Base-by-base conservation (phyloP, 1,140 invertebrate genomes). In the Drosophila triauraria region DNA sequence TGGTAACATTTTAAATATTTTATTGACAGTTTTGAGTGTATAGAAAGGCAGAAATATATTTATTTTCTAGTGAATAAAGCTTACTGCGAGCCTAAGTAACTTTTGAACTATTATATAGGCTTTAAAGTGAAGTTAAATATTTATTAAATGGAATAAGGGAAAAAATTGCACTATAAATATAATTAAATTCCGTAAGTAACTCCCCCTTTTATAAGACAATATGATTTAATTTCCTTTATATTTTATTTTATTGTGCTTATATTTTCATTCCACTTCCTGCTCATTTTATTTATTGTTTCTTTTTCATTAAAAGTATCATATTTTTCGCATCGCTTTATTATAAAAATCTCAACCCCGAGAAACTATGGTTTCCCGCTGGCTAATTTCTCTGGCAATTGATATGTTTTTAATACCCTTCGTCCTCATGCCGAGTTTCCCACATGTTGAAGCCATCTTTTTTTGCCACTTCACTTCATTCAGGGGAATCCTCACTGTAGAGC, bases 351-450 rank as follows among this genome's bases (percentile, higher is more conserved):
- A 20, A 68, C 62, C 47, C 50, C 25, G 8, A 57, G 56, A 64
- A 32, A 40, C 32, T 42, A 46, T 42, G 43, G 40, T 70, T 71
- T 70, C 43, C 51, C 25, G 15, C 65, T 58, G 51, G 64, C 69
- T 71, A 71, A 71, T 71, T 71, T 70, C 27, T 32, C 48, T 32
- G 32, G 67, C 67, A 69, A 70, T 70, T 69, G 67, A 70, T 70
- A 42, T 35, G 65, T 58, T 70, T 48, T 71, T 56, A 70, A 70
- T 70, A 42, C 32, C 51, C 43, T 50, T 47, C 40, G 40, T n/a
- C 23, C 38, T n/a, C n/a, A 30, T 40, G 64, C 65, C 44, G 20
- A 54, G 32, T 44, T 64, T 64, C 59, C 47, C 38, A 69, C 58
- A 67, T 67, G 63, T 47, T 27, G 15, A 25, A 44, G 38, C 54